Percentiles rank a stretch among this genome's conserved stretches.
These are phyloP conservation scores for Perca schrenkii DNA, from an alignment of 2,113 vertebrate genomes.

Conservation along the genomic window DNA sequence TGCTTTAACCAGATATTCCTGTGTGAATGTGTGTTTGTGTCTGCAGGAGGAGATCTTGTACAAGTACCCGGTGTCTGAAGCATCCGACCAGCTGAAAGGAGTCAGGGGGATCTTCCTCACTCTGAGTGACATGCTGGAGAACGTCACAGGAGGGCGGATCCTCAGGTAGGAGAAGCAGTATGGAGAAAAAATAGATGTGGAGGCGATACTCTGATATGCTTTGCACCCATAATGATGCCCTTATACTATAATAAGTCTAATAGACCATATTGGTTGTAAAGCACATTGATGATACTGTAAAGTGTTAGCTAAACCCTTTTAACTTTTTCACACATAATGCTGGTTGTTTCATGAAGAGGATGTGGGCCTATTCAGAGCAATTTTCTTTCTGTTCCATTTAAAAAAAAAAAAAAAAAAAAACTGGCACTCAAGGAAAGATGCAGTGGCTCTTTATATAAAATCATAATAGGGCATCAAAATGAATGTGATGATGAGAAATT, in stretches of 20 bases:
- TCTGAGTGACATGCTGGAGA: conserved; percentile 96
- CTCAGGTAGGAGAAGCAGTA: conserved; percentile 85
- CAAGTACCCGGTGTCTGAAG: conserved; percentile 92
- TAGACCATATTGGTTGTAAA: neutral
- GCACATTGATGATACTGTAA: neutral
- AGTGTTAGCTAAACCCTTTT: no score
- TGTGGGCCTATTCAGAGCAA: neutral
- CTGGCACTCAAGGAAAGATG: neutral
- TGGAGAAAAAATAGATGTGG: neutral
- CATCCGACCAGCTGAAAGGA: conserved; percentile 91
- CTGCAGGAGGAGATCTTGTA: conserved; percentile 96
- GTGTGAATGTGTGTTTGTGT: conserved; percentile 32
- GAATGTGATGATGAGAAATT: neutral
- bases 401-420: no score
- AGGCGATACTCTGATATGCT: no score
- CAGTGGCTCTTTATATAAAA: neutral
- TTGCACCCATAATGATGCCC: no score
- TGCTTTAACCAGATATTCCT: neutral
- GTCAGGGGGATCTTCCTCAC: conserved; percentile 97
- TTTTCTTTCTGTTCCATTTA: neutral
- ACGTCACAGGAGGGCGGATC: conserved; percentile 91
- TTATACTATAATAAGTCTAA: neutral
- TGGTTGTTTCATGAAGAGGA: neutral
- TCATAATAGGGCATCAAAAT: neutral
- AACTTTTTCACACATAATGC: no score